These are phyloP conservation scores for Alexandromys fortis DNA, from an alignment of 2,113 vertebrate species.

Conservation along the genomic window DNA sequence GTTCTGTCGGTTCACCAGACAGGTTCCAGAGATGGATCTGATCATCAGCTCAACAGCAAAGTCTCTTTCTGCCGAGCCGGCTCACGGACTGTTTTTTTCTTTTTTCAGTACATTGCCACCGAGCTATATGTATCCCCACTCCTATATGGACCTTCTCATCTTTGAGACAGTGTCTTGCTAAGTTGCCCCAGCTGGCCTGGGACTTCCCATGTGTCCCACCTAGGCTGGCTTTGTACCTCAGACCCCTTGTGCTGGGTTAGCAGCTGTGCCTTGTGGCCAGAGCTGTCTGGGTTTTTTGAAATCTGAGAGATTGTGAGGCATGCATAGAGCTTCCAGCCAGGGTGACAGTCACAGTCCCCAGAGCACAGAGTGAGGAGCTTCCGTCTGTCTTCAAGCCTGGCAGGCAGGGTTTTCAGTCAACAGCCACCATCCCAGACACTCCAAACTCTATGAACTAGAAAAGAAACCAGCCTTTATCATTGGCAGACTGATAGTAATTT, in stretches of 20 bases:
- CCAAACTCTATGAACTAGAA: neutral
- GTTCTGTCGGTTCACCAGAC: neutral
- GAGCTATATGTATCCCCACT: neutral
- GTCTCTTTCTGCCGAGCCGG: neutral
- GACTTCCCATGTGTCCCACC: neutral
- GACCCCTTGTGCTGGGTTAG: neutral
- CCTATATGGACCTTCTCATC: too few species aligned
- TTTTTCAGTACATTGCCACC: neutral
- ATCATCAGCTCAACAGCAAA: neutral
- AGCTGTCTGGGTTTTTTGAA: neutral
- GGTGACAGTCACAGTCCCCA: neutral
- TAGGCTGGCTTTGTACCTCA: neutral
- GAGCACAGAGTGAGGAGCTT: neutral
- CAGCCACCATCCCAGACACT: neutral
- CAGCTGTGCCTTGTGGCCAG: neutral
- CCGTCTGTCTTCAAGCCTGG: neutral
- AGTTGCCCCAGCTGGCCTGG: neutral
- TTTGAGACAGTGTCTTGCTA: neutral
- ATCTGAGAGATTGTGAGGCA: neutral
- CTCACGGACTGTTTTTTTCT: too few species aligned
- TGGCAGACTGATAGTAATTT: conserved; percentile 34
- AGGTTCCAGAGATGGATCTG: neutral
- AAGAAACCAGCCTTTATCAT: conserved; percentile 58
- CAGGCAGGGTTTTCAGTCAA: neutral
- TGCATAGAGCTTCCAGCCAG: neutral